Evolutionary conservation across 2,797 vertebrate genomes (phyloP), one percentile per base, ranked within the genome.

Genomic region (Sebastes vulpes): DNA sequence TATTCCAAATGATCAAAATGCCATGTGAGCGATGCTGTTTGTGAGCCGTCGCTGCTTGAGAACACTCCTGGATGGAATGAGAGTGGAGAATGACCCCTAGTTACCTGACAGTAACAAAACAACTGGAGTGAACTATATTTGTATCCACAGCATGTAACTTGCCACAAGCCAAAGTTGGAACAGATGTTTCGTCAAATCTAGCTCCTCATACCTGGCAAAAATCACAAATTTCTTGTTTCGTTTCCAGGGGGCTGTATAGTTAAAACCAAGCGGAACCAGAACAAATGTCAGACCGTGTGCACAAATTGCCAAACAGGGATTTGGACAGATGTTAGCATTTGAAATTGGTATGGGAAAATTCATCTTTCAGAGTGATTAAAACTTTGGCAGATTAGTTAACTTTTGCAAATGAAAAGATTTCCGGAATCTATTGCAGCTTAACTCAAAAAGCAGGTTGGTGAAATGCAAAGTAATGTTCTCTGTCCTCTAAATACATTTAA

Each of bases 241-340:
- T 92, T 90, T 92, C 90, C 85, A 90, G 89, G 73, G 82, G 88
- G 89, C 79, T 86, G 58, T 82, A 78, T 87, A 92, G 89, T 83
- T 87, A 85, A 89, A 91, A 84, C 72, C 89, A 93, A 91, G 91
- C 84, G 73, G 83, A 93, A 94, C 90, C 81, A 77, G 84, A 92
- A 90, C 87, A 90, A 93, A 93, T 92, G 91, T 90, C 85, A 90
- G 67, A 72, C 56, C 29, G 42, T 70, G 77, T 84, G 73, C 63
- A 72, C 72, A 81, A 82, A 76, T 85, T 90, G 90, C 90, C 86
- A 89, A 94, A 92, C 69, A 85, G 90, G 82, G 83, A 91, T 84
- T 89, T 90, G 72, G 83, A 88, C 88, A 87, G 82, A 91, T 92
- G 84, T 85, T 89, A 82, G 80, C 72, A 85, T 88, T 89, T 81